Percentiles rank a stretch among this genome's conserved stretches.
phyloP scores from a whole-genome alignment of 2,888 invertebrate genomes.

The Cantharis flavilabris region DNA sequence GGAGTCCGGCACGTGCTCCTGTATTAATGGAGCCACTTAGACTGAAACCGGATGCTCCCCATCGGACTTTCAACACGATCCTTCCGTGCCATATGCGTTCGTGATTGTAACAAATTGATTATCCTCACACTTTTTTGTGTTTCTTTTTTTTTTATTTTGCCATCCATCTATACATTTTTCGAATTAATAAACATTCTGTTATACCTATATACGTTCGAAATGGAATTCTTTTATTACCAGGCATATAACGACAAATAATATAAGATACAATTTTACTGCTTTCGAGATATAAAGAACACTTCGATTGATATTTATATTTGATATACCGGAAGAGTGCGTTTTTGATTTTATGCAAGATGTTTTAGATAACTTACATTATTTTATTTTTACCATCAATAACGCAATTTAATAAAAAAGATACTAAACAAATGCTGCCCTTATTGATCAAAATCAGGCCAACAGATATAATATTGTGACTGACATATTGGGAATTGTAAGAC shows the following conservation, averaged over 20 bases:
- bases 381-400: not conserved
- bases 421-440: not conserved
- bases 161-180: not conserved
- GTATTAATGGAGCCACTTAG: conserved; percentile 35
- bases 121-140: not conserved
- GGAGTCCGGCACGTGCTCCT: conserved; percentile 27
- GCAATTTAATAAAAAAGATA: not conserved
- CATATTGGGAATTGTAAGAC: not conserved
- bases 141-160: not conserved
- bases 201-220: not conserved
- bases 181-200: not conserved
- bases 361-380: not conserved
- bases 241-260: not conserved
- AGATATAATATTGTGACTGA: not conserved
- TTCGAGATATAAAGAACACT: not conserved
- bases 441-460: not conserved
- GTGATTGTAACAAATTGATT: conserved; percentile 30
- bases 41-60: conserved; percentile 24
- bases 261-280: not conserved
- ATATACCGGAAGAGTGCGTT: not conserved
- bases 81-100: conserved; percentile 20
- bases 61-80: conserved; percentile 16
- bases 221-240: not conserved
- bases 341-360: not conserved
- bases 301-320: not conserved